Conservation (phyloP, 2,888 invertebrate genomes). For the Holacanthella duospinosa region DNA sequence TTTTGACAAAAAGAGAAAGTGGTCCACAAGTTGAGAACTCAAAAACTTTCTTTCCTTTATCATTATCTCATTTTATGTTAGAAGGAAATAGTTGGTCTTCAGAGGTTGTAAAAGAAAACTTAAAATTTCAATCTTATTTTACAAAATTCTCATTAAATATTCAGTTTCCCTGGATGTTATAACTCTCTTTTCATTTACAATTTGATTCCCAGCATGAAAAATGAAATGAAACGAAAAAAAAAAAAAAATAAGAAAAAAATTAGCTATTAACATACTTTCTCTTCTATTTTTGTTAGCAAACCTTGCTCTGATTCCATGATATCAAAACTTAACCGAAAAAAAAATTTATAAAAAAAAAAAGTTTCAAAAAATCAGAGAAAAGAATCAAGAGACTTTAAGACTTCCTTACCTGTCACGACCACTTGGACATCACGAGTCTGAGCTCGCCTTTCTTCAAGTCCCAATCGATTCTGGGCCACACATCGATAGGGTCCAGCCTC, state of each 20-base stretch:
- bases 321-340: no score
- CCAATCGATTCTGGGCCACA: constrained; percentile 49
- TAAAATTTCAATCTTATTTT: neutral
- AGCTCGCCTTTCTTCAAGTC: constrained; percentile 41
- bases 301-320: no score
- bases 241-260: neutral
- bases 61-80: neutral
- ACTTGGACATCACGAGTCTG: constrained; percentile 45
- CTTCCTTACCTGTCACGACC: constrained; percentile 42
- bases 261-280: neutral
- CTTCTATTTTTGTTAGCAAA: no score
- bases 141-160: neutral
- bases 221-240: neutral
- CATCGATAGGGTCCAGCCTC: constrained; percentile 67
- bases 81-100: neutral
- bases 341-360: no score
- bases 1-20: neutral
- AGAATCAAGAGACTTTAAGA: neutral
- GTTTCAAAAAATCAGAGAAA: neutral
- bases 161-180: neutral
- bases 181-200: neutral
- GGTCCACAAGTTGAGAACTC: no score
- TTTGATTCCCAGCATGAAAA: neutral
- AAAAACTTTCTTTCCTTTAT: neutral
- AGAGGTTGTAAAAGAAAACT: neutral